phyloP scores from a whole-genome alignment of 2,888 invertebrate species.

The Epicampocera succincta region DNA sequence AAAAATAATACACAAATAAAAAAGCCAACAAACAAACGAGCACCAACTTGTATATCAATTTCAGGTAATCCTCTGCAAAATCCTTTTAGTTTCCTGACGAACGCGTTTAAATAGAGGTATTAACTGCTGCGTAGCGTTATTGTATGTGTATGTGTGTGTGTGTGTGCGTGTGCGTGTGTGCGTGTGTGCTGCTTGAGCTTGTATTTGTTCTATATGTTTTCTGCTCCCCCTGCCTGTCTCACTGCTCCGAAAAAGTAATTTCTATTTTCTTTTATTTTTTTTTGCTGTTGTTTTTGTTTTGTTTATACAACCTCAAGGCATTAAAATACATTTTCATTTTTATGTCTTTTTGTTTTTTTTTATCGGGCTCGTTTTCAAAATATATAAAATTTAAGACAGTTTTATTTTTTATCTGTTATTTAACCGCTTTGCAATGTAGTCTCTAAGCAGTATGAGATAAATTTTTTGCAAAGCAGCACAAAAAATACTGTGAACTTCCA shows the following conservation, averaged over 20 bases:
- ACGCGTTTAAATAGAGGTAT: constrained; percentile 65
- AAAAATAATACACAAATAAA: constrained; percentile 28
- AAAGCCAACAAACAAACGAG: constrained; percentile 26
- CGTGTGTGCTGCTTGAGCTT: not conserved
- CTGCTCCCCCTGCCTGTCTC: constrained; percentile 7
- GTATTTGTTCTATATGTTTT: constrained; percentile 32
- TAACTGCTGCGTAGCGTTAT: constrained; percentile 54
- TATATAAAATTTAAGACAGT: constrained; percentile 60
- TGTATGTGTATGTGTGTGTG: not conserved
- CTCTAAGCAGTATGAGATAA: constrained; percentile 15
- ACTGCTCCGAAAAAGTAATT: constrained; percentile 5
- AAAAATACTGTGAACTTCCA: not conserved
- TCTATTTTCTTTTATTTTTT: constrained; percentile 11
- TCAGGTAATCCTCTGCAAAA: constrained; percentile 69
- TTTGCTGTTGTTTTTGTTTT: constrained; percentile 43
- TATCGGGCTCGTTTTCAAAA: constrained; percentile 46
- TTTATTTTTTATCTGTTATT: constrained; percentile 32
- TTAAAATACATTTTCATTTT: constrained; percentile 63
- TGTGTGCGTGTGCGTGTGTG: constrained; percentile 31
- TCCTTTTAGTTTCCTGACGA: constrained; percentile 67
- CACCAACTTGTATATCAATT: constrained; percentile 65
- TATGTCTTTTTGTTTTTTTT: constrained; percentile 47
- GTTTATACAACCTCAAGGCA: constrained; percentile 66
- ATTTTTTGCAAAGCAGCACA: not conserved
- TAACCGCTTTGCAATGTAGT: constrained; percentile 44